A percentile compares a stretch with the other conserved stretches of the same genome.
phyloP scores from a whole-genome alignment of 2,797 vertebrate species.

The Xenopus petersii region DNA sequence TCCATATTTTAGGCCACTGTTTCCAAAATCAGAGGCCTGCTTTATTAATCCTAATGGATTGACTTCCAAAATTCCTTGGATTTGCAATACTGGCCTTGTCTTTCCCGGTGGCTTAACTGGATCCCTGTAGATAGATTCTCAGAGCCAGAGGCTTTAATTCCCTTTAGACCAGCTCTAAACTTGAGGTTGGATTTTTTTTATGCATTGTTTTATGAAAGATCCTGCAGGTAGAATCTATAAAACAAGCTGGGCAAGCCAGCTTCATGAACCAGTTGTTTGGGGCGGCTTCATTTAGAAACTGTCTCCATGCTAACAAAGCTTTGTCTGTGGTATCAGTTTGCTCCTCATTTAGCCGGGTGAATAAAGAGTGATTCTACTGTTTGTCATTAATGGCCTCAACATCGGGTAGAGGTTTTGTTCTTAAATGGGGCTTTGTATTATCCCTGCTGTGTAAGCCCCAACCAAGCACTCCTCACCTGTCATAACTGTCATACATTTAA shows the following conservation, averaged over 20 bases:
- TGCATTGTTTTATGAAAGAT: slow-evolving; percentile 46
- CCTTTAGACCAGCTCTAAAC: slow-evolving; percentile 71
- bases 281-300: slow-evolving; percentile 62
- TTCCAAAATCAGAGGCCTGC: slow-evolving; percentile 63
- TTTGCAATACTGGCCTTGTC: slow-evolving; percentile 67
- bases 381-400: slow-evolving; percentile 83
- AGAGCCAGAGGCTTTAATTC: slow-evolving; percentile 74
- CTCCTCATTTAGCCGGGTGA: slow-evolving; percentile 62
- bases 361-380: slow-evolving; percentile 74
- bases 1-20: slow-evolving; percentile 61
- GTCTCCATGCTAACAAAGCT: slow-evolving; percentile 61
- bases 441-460: slow-evolving; percentile 87
- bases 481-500: slow-evolving; percentile 87
- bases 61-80: slow-evolving; percentile 77
- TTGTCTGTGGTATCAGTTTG: slow-evolving; percentile 68
- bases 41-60: slow-evolving; percentile 76
- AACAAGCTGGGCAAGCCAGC: slow-evolving; percentile 52
- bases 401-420: slow-evolving; percentile 73
- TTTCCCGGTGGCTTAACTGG: slow-evolving; percentile 66
- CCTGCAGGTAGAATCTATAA: slow-evolving; percentile 3
- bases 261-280: slow-evolving; percentile 67
- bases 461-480: slow-evolving; percentile 82
- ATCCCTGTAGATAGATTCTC: slow-evolving; percentile 74
- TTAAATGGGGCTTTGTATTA: slow-evolving; percentile 91
- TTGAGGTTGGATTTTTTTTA: slow-evolving; percentile 62